Base-by-base conservation (phyloP, 2,797 vertebrate genomes). In the Anisognathus igniventris region DNA sequence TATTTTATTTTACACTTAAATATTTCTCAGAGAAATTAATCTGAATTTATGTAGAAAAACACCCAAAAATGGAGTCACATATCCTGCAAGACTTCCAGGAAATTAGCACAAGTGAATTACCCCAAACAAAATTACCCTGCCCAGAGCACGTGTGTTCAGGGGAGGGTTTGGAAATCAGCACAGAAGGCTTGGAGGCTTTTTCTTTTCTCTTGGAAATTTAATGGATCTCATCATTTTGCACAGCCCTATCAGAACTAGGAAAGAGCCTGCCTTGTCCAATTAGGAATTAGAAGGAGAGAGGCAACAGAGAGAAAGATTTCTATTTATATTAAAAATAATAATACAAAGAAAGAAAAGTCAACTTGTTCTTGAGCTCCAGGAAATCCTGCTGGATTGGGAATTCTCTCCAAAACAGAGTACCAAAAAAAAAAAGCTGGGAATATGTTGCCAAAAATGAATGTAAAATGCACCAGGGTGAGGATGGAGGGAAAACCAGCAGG, bases 221-320 rank as follows among this genome's bases (percentile, higher is more conserved):
- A 96, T 94, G 95, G 75, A 79, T 85, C 81, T 83, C 50, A 6
- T 93, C 22, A 88, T 93, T 95, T 93, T 68, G 65, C 28, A 57
- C 72, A 80, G 72, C 76, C 73, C 72, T 77, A 19, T 51, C 93
- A 91, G 90, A 90, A 94, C 80, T 82, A 83, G 91, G 91, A 95
- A 96, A 92, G 90, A 80, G 89, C 87, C 91, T 92, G 94, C 95
- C 95, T 65, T 1, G 9, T 95, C 70, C 94, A 91, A 94, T 96
- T 95, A 94, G 62, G 85, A 90, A 96, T 93, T 96, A 96, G 75
- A 53, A 74, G 84, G 40, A 89, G 95, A 95, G 87, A 68, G 83
- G 89, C 79, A 86, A n/a, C 93, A 95, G 95, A 91, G 90, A 92
- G 61, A 92, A 80, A 77, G 65, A 44, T 35, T 93, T 71, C 61